Conservation (phyloP, 2,797 vertebrate genomes). For the Lophotriccus pileatus region DNA sequence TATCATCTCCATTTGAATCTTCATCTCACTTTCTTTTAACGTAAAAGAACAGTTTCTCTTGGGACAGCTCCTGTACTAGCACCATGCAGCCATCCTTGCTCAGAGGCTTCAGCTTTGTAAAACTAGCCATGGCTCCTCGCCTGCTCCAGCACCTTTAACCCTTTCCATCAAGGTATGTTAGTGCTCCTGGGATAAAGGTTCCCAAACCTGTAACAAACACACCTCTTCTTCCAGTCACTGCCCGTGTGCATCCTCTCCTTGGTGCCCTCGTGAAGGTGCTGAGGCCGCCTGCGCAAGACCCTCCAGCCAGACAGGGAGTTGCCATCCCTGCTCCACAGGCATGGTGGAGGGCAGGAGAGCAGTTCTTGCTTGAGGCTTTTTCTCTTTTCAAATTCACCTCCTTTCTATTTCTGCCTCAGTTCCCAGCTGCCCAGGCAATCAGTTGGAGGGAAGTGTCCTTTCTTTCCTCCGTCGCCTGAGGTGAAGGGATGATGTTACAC, state of each 20-base stretch:
- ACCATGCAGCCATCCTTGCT: background rate
- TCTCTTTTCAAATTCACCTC: background rate
- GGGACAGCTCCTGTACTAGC: background rate
- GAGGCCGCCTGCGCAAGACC: rapidly evolving
- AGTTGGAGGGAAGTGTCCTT: background rate
- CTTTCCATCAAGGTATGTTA: rapidly evolving
- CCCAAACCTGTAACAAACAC: background rate
- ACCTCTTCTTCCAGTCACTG: background rate
- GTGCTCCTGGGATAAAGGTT: background rate
- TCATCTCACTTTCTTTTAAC: background rate
- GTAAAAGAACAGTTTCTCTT: background rate
- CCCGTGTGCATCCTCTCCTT: background rate
- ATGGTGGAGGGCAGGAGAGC: background rate
- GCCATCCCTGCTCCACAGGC: rapidly evolving
- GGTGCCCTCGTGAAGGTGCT: background rate
- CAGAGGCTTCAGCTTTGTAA: background rate
- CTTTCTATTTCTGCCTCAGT: background rate
- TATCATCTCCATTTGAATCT: background rate
- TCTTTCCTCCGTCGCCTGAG: background rate
- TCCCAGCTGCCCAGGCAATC: background rate
- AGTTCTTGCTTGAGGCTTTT: background rate
- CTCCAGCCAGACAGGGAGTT: background rate
- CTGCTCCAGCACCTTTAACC: background rate
- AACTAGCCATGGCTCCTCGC: background rate
- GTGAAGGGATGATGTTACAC: constrained; percentile 14